Conservation (phyloP, 2,113 vertebrate genomes). For the Crotalus tigris region DNA sequence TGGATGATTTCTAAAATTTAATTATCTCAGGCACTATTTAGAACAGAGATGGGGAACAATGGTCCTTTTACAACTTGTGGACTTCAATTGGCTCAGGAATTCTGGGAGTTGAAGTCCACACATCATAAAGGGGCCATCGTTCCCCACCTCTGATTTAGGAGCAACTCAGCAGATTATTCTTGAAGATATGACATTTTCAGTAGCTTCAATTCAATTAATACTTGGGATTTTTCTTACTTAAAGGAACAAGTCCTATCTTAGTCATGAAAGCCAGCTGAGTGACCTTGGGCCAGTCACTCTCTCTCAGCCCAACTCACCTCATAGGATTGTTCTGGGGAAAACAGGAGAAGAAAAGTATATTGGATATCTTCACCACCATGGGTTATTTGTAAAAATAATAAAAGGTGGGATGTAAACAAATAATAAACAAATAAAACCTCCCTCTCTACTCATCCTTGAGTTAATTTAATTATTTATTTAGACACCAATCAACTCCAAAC, state of each 20-base stretch:
- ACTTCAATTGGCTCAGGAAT: background rate
- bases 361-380: background rate
- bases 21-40: background rate
- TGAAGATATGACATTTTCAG: background rate
- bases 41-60: background rate
- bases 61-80: background rate
- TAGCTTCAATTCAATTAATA: background rate
- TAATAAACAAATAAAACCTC: background rate
- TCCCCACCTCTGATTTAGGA: background rate
- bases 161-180: background rate
- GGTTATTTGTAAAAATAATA: background rate
- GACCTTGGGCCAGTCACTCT: background rate
- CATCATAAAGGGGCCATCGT: no score
- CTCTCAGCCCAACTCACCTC: background rate
- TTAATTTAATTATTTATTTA: background rate
- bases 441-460: background rate
- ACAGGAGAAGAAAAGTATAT: background rate
- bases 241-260: background rate
- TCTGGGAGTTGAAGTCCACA: no score
- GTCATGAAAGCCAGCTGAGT: background rate
- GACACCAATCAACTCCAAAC: background rate
- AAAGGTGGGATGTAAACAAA: background rate
- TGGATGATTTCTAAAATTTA: slow-evolving; percentile 17
- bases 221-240: background rate
- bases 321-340: background rate